Evolutionary conservation across 2,888 invertebrate genomes (phyloP), one percentile per base, ranked within the genome.

Genomic region (Synergus japonicus): DNA sequence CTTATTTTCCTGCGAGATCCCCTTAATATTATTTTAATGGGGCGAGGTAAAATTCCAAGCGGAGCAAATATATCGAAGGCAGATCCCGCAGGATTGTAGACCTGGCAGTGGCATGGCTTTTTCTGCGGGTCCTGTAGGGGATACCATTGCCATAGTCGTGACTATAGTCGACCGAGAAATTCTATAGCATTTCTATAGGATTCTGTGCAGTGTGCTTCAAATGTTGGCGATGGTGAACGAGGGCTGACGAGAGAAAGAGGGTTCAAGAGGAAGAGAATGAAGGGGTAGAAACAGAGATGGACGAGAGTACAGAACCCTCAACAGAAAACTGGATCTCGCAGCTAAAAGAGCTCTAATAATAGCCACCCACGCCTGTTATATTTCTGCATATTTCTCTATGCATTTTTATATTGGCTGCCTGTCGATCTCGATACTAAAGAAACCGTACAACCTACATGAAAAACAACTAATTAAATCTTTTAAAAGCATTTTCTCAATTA

Each of bases 271-370:
- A 78, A 79, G 76, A 78, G 73, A 37, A 76, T 69, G 80, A 65
- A 77, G 67, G 67, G 43, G 60, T 22, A 76, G 69, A 76, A 76
- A 54, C 18, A 78, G 78, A 58, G 60, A 77, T 76, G 80, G 79
- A 63, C 10, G 41, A 77, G 76, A 54, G 79, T n/a, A 65, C 66
- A 78, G 81, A 77, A 78, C 77, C 54, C 73, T 79, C 77, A 76
- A 77, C 76, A 65, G 78, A 78, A 77, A 81, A 76, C 79, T 78
- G 82, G 63, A 79, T 78, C 79, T 77, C 78, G 22, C 69, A 65
- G 67, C 81, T 82, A 82, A 83, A 83, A 82, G 82, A 79, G 79
- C 78, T 66, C 84, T 83, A 84, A 84, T 84, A 84, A 84, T 82
- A 84, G 81, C 81, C 82, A 78, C 81, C 83, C 78, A 81, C 83